Percentiles rank a stretch among this genome's conserved stretches.
These are phyloP conservation scores for Vandiemenella viatica DNA, from an alignment of 2,888 invertebrate genomes.

Conservation along the genomic window DNA sequence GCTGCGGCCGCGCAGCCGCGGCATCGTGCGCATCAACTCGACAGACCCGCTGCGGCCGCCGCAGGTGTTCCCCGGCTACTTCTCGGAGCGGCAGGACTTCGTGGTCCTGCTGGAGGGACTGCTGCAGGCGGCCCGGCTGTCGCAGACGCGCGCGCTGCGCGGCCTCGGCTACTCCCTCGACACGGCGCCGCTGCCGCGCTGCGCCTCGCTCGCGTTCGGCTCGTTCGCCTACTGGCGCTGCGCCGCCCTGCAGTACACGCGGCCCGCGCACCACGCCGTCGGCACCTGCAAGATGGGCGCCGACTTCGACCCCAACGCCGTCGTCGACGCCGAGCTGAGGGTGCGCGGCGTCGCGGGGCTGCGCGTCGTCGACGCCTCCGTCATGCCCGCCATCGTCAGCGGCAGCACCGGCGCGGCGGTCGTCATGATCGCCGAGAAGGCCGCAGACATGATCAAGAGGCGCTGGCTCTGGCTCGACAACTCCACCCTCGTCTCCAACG, in stretches of 20 bases:
- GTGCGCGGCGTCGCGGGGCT: slow-evolving; percentile 48
- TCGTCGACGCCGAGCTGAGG: slow-evolving; percentile 28
- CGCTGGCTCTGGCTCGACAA: slow-evolving; percentile 15
- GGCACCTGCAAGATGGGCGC: slow-evolving; percentile 27
- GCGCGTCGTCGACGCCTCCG: slow-evolving; percentile 52
- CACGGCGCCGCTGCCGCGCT: slow-evolving; percentile 30
- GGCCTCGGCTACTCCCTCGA: slow-evolving; percentile 21
- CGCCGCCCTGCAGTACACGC: slow-evolving; percentile 30
- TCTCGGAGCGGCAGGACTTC: slow-evolving; percentile 32
- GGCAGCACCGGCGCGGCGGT: slow-evolving; percentile 56
- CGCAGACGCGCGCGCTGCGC: slow-evolving; percentile 21
- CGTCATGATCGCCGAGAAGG: slow-evolving; percentile 53
- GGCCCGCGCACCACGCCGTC: slow-evolving; percentile 16
- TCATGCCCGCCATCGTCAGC: slow-evolving; percentile 47
- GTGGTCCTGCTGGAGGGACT: slow-evolving; percentile 31
- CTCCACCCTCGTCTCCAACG: not conserved
- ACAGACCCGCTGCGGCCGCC: slow-evolving; percentile 61
- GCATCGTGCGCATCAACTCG: slow-evolving; percentile 42
- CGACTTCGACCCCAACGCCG: slow-evolving; percentile 24
- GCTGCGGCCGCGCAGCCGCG: slow-evolving; percentile 46
- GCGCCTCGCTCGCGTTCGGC: slow-evolving; percentile 38
- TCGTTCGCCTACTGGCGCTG: slow-evolving; percentile 55
- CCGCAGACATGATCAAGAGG: slow-evolving; percentile 46
- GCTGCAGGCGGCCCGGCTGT: slow-evolving; percentile 4
- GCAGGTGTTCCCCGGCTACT: slow-evolving; percentile 54